phyloP scores from a whole-genome alignment of 1,140 invertebrate genomes.

The Drosophila tani region DNA sequence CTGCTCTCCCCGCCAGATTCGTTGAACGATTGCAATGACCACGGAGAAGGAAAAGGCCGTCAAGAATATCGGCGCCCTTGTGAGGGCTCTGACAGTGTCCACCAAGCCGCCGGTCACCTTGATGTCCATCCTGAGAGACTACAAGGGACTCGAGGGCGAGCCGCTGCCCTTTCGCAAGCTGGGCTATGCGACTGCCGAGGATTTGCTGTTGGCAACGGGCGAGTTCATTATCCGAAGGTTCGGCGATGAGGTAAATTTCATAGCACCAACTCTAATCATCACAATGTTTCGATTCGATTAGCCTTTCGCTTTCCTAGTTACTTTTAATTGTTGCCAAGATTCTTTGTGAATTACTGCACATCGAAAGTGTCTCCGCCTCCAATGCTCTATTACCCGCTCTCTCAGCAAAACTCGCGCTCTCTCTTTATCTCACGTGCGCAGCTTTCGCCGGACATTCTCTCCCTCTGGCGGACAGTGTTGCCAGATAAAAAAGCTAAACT shows the following conservation, averaged over 20 bases:
- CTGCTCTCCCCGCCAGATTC: slow-evolving; percentile 10
- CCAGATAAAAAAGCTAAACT: neutral
- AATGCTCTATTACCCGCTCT: slow-evolving; percentile 2
- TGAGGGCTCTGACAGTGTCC: slow-evolving; percentile 72
- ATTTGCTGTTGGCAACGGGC: slow-evolving; percentile 51
- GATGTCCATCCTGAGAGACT: slow-evolving; percentile 54
- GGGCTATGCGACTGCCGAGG: slow-evolving; percentile 51
- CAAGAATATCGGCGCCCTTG: slow-evolving; percentile 45
- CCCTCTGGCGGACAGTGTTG: slow-evolving; percentile 2
- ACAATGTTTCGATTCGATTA: neutral
- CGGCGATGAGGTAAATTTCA: slow-evolving; percentile 48
- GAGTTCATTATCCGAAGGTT: slow-evolving; percentile 45
- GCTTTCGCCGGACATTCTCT: slow-evolving; percentile 29
- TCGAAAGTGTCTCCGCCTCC: neutral
- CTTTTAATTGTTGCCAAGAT: slow-evolving; percentile 29
- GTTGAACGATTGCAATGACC: slow-evolving; percentile 18
- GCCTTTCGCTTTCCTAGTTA: slow-evolving; percentile 4
- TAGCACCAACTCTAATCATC: neutral
- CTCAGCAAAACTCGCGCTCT: slow-evolving; percentile 12
- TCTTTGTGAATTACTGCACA: slow-evolving; percentile 27
- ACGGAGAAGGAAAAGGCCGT: slow-evolving; percentile 23
- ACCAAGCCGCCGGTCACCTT: slow-evolving; percentile 64
- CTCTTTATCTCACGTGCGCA: slow-evolving; percentile 24
- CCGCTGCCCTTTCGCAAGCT: slow-evolving; percentile 48
- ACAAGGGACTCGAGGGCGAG: slow-evolving; percentile 51